These are phyloP conservation scores for Protonibea diacanthus DNA, from an alignment of 2,797 vertebrate species.

Conservation along the genomic window DNA sequence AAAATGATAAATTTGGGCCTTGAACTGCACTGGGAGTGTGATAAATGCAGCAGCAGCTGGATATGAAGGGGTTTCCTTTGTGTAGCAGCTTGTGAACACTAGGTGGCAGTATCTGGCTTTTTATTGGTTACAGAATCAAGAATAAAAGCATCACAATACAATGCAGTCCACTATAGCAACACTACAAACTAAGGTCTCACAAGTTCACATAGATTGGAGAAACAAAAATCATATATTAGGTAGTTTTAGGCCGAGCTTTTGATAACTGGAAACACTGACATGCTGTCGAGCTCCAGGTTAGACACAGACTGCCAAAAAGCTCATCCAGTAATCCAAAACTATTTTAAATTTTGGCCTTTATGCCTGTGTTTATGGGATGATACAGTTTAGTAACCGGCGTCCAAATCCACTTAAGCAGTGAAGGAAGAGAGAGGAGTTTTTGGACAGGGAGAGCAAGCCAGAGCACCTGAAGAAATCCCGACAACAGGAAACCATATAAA, in stretches of 20 bases:
- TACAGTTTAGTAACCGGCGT: not conserved
- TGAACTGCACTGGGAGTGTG: not conserved
- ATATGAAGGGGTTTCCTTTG: constrained; percentile 40
- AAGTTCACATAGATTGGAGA: not conserved
- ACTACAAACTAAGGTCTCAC: not conserved
- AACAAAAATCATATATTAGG: not conserved
- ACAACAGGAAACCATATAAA: constrained; percentile 1
- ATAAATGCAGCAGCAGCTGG: constrained; percentile 24
- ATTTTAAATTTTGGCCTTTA: not conserved
- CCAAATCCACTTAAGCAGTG: not conserved
- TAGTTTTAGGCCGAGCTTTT: not conserved
- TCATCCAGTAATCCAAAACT: not conserved
- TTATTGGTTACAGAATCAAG: constrained; percentile 23
- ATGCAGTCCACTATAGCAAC: not conserved
- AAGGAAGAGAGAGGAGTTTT: not conserved
- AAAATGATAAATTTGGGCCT: constrained; percentile 2
- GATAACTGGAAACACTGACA: not conserved
- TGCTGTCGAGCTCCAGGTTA: not conserved
- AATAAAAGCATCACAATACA: not conserved
- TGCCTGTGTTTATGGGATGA: not conserved
- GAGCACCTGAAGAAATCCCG: not conserved
- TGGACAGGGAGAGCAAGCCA: not conserved
- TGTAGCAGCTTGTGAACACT: constrained; percentile 51
- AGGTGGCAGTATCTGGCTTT: constrained; percentile 78
- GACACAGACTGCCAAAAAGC: not conserved